A percentile compares a stretch with the other conserved stretches of the same genome.
phyloP scores from a whole-genome alignment of 2,888 invertebrate species.

The Lasioglossum vierecki region DNA sequence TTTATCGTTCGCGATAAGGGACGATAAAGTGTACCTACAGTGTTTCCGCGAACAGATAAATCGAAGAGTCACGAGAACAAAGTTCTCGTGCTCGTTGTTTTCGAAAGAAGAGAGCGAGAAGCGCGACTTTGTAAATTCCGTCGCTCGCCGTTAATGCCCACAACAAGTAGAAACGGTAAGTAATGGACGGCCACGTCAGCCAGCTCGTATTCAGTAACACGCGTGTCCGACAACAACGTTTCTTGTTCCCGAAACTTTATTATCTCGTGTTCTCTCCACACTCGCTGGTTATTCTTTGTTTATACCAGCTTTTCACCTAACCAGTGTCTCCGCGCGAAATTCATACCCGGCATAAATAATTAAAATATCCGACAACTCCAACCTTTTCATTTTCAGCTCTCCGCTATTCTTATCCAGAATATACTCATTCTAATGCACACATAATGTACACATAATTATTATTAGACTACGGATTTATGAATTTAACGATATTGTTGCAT shows the following conservation, averaged over 20 bases:
- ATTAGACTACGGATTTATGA: neutral
- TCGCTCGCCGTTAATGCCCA: neutral
- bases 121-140: conserved; percentile 12
- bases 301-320: neutral
- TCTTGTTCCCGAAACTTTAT: conserved; percentile 8
- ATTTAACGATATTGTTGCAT: neutral
- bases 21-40: too few relatives aligned
- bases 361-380: neutral
- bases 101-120: neutral
- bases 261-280: neutral
- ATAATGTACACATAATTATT: neutral
- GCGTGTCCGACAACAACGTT: conserved; percentile 1
- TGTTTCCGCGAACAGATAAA: neutral
- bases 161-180: conserved; percentile 16
- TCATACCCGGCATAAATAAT: neutral
- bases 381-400: neutral
- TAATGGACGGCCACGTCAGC: conserved; percentile 15
- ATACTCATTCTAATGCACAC: neutral
- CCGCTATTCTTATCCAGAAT: neutral
- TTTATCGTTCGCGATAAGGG: neutral
- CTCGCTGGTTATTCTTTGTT: neutral
- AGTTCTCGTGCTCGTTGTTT: neutral
- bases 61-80: neutral
- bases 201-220: conserved; percentile 10
- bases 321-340: neutral